Base-by-base conservation (phyloP, 2,888 invertebrate genomes). In the Melitaea athalia region DNA sequence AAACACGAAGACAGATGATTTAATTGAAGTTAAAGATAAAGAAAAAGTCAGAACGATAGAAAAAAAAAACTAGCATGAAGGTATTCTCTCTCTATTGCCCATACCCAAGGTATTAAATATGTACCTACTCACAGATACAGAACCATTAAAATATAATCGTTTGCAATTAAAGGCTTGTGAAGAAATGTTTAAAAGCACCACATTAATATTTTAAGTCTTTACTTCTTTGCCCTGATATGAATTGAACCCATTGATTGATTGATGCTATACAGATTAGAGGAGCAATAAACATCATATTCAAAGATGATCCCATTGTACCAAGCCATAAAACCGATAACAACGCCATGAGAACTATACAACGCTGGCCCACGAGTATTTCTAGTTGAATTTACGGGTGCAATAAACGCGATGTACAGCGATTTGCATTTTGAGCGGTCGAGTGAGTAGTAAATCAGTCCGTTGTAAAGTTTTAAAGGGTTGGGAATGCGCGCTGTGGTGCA, bases 401-500 rank as follows among this genome's bases (percentile, higher is more conserved):
- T 75, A 69, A 76, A 76, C 70, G 80, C 79, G 79, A 81, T 79
- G 79, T 77, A 78, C 78, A 71, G 75, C 75, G 79, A 80, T 82
- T 82, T 80, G 80, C 79, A 83, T 83, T 80, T 78, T 77, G 79
- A 79, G 77, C 74, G 76, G 77, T 77, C 75, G 77, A 78, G 77
- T 80, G 80, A 79, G 42, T 31, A 59, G 61, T 71, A 55, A 68
- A 63, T 68, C 70, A 65, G 59, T 17, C 43, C 61, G 68, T 24
- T 65, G 68, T 65, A 65, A 68, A 71, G 65, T 65, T 71, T 68
- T 68, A 65, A n/a, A 59, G 63, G 52, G 52, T 24, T 24, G 6
- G 24, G 24, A 24, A 52, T 24, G 57, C 42, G 15, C 14, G 45
- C 33, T 33, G 47, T 47, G 63, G 43, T 49, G n/a, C 38, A 38